Base-by-base conservation (phyloP, 2,888 invertebrate species). In the Arenicola marina region DNA sequence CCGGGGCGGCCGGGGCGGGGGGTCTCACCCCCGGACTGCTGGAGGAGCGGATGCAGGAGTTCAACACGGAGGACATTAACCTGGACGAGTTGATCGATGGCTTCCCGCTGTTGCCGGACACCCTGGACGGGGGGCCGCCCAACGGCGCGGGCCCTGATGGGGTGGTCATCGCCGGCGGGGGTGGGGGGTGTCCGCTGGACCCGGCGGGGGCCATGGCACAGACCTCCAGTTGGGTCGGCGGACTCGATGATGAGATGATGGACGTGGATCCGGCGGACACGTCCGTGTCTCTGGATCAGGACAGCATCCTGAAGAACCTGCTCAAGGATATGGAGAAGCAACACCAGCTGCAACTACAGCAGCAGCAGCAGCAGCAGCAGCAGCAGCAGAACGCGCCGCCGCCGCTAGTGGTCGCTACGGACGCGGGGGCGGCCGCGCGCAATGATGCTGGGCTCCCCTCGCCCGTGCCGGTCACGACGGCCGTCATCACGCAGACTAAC, bases 231-330 rank as follows among this genome's bases (percentile, higher is more conserved):
- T 48, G 48, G 48, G 7, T 48, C 48, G 24, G 7, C n/a, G 26
- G 48, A n/a, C 48, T 48, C 48, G 48, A 48, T 7, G 24, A n/a
- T 24, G 48, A 48, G 48, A 48, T 48, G 48, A 48, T 48, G 48
- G 48, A 48, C 48, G 48, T 48, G 18, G 48, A 48, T 48, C 18
- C 11, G 26, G 11, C 38, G 11, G 48, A 7, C 15, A 11, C 24
- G 18, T 11, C 7, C 7, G 48, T 21, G 7, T 11, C 18, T 7
- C 7, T 24, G 24, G 48, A 48, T 24, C 7, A 24, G 11, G 48
- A 48, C 18, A 24, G 48, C 7, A 11, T 48, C 48, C 48, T 48
- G 15, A 48, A n/a, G 18, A 48, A 48, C 48, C 15, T 48, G 15
- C 15, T 48, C n/a, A 48, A 48, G 48, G 26, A 48, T 48, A n/a